These are phyloP conservation scores for Hyaena hyaena DNA, from an alignment of 2,113 vertebrate species.

Conservation along the genomic window DNA sequence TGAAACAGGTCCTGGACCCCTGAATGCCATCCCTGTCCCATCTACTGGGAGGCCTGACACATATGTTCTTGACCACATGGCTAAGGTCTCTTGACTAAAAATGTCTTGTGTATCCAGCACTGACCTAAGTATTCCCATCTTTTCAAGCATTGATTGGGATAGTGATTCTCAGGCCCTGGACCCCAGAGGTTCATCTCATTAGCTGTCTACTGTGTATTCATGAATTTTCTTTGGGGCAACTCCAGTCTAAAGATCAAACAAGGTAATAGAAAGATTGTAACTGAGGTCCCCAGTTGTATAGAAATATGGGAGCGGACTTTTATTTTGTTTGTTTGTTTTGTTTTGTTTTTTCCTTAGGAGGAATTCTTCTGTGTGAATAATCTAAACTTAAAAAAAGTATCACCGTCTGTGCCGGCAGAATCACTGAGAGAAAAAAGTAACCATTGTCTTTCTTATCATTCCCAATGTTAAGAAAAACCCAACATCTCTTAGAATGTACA, in stretches of 20 bases:
- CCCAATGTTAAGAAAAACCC: background rate
- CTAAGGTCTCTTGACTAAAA: background rate
- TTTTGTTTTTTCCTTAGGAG: constrained; percentile 12
- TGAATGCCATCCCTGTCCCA: background rate
- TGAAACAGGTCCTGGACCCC: background rate
- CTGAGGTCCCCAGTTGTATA: background rate
- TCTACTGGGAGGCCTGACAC: background rate
- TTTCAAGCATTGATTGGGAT: background rate
- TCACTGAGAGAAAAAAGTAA: constrained; percentile 22
- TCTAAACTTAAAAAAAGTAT: constrained; percentile 59
- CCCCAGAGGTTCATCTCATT: background rate
- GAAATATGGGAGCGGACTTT: constrained; percentile 16
- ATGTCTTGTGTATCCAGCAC: background rate
- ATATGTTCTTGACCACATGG: background rate
- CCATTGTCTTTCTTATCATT: background rate
- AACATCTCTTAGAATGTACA: background rate
- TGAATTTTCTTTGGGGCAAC: background rate
- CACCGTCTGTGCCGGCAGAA: background rate
- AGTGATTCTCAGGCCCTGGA: background rate
- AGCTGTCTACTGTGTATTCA: background rate
- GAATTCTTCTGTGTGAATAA: constrained; percentile 7
- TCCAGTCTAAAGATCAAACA: constrained; percentile 20
- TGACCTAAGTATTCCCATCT: background rate
- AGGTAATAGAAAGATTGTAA: background rate
- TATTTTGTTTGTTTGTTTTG: background rate